phyloP scores from a whole-genome alignment of 2,113 vertebrate genomes.

The Ochotona princeps region DNA sequence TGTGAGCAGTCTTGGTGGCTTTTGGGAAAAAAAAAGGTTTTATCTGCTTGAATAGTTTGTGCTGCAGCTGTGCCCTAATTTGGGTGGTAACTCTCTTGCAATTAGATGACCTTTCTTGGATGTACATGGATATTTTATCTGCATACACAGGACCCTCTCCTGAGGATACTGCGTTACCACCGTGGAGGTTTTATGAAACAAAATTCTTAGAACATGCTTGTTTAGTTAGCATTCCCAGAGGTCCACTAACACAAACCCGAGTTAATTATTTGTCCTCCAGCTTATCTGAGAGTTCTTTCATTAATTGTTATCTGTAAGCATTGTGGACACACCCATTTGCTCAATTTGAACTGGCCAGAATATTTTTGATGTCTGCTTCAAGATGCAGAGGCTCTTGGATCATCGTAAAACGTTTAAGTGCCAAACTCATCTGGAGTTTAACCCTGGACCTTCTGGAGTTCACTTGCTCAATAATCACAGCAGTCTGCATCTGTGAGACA shows the following conservation, averaged over 20 bases:
- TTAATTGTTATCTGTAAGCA: slow-evolving; percentile 75
- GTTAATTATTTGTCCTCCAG: slow-evolving; percentile 81
- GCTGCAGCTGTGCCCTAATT: slow-evolving; percentile 49
- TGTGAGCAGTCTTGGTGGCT: neutral
- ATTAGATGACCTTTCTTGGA: slow-evolving; percentile 54
- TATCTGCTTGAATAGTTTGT: slow-evolving; percentile 12
- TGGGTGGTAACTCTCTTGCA: slow-evolving; percentile 20
- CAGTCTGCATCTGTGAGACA: neutral
- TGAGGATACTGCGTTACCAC: slow-evolving; percentile 24
- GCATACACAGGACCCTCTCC: slow-evolving; percentile 28
- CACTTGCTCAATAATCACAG: slow-evolving; percentile 14
- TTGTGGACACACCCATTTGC: slow-evolving; percentile 68
- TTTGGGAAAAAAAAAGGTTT: neutral
- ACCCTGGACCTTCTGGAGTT: slow-evolving; percentile 56
- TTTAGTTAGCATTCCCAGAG: slow-evolving; percentile 66
- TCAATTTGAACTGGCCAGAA: slow-evolving; percentile 73
- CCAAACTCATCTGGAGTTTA: slow-evolving; percentile 71
- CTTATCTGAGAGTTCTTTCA: slow-evolving; percentile 73
- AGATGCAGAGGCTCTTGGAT: slow-evolving; percentile 42
- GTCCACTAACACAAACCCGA: slow-evolving; percentile 54
- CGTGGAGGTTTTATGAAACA: slow-evolving; percentile 38
- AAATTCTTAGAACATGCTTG: slow-evolving; percentile 9
- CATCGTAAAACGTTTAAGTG: slow-evolving; percentile 27
- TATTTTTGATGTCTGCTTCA: slow-evolving; percentile 59
- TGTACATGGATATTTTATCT: slow-evolving; percentile 52